Conservation (phyloP, 1,140 invertebrate genomes). For the Drosophila mayri region DNA sequence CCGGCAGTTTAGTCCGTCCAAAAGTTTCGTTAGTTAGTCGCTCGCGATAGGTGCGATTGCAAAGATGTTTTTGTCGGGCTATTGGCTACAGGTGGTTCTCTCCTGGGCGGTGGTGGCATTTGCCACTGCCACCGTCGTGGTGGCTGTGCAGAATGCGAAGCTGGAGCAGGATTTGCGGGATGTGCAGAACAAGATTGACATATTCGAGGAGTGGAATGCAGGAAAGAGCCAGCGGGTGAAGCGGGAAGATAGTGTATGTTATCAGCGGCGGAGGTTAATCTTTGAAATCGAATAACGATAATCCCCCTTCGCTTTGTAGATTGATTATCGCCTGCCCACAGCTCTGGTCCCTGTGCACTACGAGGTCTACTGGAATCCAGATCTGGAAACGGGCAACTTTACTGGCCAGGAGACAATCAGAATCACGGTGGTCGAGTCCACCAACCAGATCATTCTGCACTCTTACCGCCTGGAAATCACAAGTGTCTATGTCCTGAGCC, state of each 20-base stretch:
- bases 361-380: slow-evolving; percentile 91
- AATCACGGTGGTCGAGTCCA: slow-evolving; percentile 86
- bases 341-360: slow-evolving; percentile 90
- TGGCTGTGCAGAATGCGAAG: slow-evolving; percentile 68
- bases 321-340: slow-evolving; percentile 88
- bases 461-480: slow-evolving; percentile 85
- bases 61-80: slow-evolving; percentile 53
- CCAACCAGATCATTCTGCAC: slow-evolving; percentile 89
- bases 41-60: slow-evolving; percentile 37
- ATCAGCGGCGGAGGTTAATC: not conserved
- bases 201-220: slow-evolving; percentile 25
- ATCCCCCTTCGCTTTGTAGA: slow-evolving; percentile 34
- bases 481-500: slow-evolving; percentile 50
- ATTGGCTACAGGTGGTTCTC: slow-evolving; percentile 44
- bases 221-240: not conserved
- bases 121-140: slow-evolving; percentile 82
- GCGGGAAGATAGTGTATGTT: slow-evolving; percentile 41
- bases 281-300: not conserved
- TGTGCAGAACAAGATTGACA: slow-evolving; percentile 57
- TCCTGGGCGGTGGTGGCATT: slow-evolving; percentile 72
- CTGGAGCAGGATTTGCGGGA: slow-evolving; percentile 57
- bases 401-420: slow-evolving; percentile 89
- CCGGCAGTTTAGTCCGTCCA: not conserved
- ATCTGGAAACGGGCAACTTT: slow-evolving; percentile 89
- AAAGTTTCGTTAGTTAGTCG: slow-evolving; percentile 49